Conservation (phyloP, 2,888 invertebrate genomes). For the Branchipolynoe longqiensis region DNA sequence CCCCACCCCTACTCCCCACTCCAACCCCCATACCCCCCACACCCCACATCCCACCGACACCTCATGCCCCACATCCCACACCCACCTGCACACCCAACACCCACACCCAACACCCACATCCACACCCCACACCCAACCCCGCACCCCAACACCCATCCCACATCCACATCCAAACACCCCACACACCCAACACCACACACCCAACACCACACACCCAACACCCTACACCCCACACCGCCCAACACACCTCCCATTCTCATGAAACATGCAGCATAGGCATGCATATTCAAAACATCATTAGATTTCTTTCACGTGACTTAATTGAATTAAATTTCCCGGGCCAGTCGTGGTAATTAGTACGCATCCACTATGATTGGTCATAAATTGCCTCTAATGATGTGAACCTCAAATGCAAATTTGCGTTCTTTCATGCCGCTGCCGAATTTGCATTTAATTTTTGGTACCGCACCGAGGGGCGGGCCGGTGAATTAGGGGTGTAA, state of each 20-base stretch:
- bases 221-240: too few relatives aligned
- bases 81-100: too few relatives aligned
- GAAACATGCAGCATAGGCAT: constrained; percentile 44
- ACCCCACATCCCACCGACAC: too few relatives aligned
- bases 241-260: not conserved
- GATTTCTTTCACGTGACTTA: constrained; percentile 33
- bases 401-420: constrained; percentile 31
- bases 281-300: constrained; percentile 48
- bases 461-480: not conserved
- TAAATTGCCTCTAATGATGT: constrained; percentile 33
- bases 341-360: constrained; percentile 8
- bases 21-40: too few relatives aligned
- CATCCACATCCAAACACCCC: too few relatives aligned
- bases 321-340: constrained; percentile 37
- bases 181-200: too few relatives aligned
- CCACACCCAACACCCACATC: too few relatives aligned
- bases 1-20: too few relatives aligned
- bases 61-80: too few relatives aligned
- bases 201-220: too few relatives aligned
- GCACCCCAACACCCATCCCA: too few relatives aligned
- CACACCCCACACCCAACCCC: too few relatives aligned
- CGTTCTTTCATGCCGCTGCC: constrained; percentile 15
- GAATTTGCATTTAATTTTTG: constrained; percentile 45
- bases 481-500: constrained; percentile 29
- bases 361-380: constrained; percentile 4